Evolutionary conservation across 1,140 invertebrate species (phyloP).

Genomic region (Drosophila pseudoananassae): DNA sequence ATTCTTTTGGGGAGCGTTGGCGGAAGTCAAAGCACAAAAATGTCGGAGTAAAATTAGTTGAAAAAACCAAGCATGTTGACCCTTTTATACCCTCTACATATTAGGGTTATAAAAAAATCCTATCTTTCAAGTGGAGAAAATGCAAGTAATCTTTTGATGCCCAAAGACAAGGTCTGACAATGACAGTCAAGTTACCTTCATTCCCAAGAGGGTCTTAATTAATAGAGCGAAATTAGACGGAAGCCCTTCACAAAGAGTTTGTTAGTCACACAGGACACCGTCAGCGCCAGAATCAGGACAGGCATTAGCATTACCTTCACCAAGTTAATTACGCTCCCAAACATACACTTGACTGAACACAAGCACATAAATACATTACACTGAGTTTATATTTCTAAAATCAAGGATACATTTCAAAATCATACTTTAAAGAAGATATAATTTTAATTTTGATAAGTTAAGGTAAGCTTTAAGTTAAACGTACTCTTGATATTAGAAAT

Average conservation of each 20-base stretch:
- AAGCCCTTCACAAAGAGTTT: constrained; percentile 61
- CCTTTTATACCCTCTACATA: neutral
- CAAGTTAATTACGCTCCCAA: constrained; percentile 49
- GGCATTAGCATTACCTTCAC: constrained; percentile 45
- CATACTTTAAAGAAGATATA: no score
- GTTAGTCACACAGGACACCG: constrained; percentile 41
- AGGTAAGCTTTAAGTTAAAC: neutral
- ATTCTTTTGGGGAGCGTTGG: constrained; percentile 24
- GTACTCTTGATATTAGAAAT: neutral
- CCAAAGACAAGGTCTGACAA: constrained; percentile 1
- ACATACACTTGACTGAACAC: constrained; percentile 36
- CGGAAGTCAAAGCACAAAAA: neutral
- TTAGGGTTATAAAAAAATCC: neutral
- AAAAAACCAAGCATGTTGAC: neutral
- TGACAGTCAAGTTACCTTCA: constrained; percentile 22
- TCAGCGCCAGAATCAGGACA: constrained; percentile 32
- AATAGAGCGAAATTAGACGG: constrained; percentile 67
- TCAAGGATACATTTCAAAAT: neutral
- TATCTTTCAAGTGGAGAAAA: neutral
- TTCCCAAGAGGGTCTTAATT: constrained; percentile 53
- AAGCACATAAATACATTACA: constrained; percentile 2
- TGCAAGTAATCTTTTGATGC: neutral
- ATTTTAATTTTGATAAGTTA: neutral
- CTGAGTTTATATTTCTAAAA: neutral
- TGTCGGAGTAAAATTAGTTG: neutral